These are phyloP conservation scores for Meloidogyne floridensis DNA, from an alignment of 1,140 invertebrate genomes.

Conservation along the genomic window DNA sequence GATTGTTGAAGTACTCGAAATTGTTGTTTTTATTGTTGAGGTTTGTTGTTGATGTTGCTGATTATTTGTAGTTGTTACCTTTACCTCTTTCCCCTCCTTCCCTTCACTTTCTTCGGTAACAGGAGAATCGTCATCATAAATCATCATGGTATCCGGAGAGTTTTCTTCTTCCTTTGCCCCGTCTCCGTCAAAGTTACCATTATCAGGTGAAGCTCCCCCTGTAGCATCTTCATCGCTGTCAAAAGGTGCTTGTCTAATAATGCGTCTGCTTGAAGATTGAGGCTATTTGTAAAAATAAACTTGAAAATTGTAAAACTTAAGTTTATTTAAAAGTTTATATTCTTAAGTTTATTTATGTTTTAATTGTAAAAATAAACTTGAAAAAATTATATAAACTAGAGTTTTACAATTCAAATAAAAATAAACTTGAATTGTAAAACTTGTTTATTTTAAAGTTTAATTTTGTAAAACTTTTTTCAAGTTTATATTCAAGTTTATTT, in stretches of 20 bases:
- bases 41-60: background rate
- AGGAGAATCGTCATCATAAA: conserved; percentile 1
- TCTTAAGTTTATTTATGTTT: too few relatives aligned
- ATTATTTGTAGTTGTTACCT: background rate
- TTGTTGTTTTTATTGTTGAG: background rate
- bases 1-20: background rate
- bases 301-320: too few relatives aligned
- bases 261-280: background rate
- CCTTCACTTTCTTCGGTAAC: background rate
- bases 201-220: conserved; percentile 12
- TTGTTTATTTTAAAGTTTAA: background rate
- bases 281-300: background rate
- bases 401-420: too few relatives aligned
- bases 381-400: too few relatives aligned
- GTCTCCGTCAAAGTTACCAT: background rate
- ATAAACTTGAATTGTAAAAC: background rate
- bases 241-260: background rate
- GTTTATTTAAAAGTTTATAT: too few relatives aligned
- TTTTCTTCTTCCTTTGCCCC: conserved; percentile 9
- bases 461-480: background rate
- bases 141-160: background rate
- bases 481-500: background rate
- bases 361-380: too few relatives aligned
- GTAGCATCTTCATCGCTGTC: conserved; percentile 1
- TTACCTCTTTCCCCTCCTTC: conserved; percentile 8